Percentiles rank a stretch among this genome's conserved stretches.
phyloP scores from a whole-genome alignment of 2,888 invertebrate genomes.

The Lottia gigantea region DNA sequence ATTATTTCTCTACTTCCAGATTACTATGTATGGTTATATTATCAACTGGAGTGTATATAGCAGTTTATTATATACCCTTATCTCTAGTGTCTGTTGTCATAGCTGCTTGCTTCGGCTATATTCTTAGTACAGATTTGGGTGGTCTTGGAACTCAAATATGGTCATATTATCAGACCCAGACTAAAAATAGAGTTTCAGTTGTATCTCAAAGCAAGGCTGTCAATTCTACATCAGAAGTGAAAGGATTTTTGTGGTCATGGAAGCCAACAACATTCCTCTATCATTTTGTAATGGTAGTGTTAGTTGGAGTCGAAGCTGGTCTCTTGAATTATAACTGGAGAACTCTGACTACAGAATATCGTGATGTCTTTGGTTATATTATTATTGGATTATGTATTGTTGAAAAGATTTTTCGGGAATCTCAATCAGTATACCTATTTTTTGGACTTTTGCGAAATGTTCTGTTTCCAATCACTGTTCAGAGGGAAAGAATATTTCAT shows the following conservation, averaged over 20 bases:
- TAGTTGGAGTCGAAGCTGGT: conserved; percentile 48
- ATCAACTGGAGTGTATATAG: conserved; percentile 52
- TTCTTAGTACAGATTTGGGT: conserved; percentile 60
- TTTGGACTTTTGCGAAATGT: conserved; percentile 58
- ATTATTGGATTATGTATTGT: conserved; percentile 56
- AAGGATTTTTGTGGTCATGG: conserved; percentile 58
- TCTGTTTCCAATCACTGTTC: conserved; percentile 50
- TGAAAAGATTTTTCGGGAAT: conserved; percentile 54
- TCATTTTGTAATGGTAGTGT: conserved; percentile 51
- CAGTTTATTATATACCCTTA: conserved; percentile 50
- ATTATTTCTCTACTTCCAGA: conserved; percentile 41
- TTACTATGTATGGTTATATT: conserved; percentile 46
- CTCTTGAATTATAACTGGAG: conserved; percentile 46
- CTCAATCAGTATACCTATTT: conserved; percentile 57
- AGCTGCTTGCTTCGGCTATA: conserved; percentile 54
- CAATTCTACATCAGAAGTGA: conserved; percentile 10
- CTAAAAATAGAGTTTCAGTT: conserved; percentile 44
- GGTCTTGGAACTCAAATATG: conserved; percentile 47
- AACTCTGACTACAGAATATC: conserved; percentile 32
- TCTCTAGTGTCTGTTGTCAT: conserved; percentile 52
- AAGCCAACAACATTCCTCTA: conserved; percentile 51
- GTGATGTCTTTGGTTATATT: conserved; percentile 50
- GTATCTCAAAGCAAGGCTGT: conserved; percentile 27
- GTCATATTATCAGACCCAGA: conserved; percentile 24
- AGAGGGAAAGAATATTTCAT: conserved; percentile 34